Conservation (phyloP, 1,140 invertebrate genomes). For the Penaeus vannamei region DNA sequence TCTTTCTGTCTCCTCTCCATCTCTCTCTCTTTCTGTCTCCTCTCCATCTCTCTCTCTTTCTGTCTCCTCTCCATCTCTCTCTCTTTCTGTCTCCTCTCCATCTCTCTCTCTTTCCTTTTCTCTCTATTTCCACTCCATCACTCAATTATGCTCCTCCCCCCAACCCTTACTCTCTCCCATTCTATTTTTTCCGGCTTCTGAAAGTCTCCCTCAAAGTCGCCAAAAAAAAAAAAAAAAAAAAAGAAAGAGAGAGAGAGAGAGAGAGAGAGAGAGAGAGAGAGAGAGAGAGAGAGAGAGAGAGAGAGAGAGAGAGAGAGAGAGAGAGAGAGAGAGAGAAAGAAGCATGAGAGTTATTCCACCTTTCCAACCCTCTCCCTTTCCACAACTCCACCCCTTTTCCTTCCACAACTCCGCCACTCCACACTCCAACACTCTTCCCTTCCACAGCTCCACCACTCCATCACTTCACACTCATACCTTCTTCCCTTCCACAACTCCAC, state of each 20-base stretch:
- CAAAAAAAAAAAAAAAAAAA: neutral
- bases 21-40: conserved; percentile 16
- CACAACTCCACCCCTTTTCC: neutral
- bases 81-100: neutral
- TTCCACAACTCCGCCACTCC: no score
- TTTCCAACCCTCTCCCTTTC: neutral
- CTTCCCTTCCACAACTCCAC: neutral
- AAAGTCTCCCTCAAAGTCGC: no score
- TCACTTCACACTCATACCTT: neutral
- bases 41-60: neutral
- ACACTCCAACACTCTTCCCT: neutral
- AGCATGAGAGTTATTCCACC: neutral
- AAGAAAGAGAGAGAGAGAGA: conserved; percentile 37
- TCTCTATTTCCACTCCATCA: no score
- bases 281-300: conserved; percentile 40
- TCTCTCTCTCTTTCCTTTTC: neutral
- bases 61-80: neutral
- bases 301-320: conserved; percentile 38
- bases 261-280: conserved; percentile 40
- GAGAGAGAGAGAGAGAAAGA: conserved; percentile 23
- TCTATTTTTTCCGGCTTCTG: no score
- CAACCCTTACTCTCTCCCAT: no score
- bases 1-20: neutral
- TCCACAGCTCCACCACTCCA: neutral
- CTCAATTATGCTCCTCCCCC: no score